Conservation (phyloP, 2,113 vertebrate genomes). For the Apeltes quadracus region DNA sequence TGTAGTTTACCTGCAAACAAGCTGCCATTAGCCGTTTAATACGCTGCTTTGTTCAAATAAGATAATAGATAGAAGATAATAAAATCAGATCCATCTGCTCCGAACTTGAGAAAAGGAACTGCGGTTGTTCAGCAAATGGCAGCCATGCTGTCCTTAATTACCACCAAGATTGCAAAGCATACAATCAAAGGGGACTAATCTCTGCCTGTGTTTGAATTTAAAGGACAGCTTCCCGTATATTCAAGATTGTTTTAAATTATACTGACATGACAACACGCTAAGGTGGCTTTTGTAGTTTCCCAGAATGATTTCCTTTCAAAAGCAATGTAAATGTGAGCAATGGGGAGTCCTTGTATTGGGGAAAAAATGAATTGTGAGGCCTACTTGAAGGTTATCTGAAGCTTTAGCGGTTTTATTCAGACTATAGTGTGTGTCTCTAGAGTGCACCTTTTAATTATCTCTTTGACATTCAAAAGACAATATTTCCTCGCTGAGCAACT, state of each 20-base stretch:
- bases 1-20: slow-evolving; percentile 51
- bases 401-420: background rate
- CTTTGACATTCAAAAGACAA: background rate
- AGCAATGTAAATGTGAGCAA: background rate
- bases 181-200: background rate
- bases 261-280: background rate
- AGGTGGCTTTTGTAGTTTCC: background rate
- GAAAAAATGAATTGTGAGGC: background rate
- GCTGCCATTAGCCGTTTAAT: slow-evolving; percentile 50
- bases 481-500: background rate
- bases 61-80: too few species aligned
- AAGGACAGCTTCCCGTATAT: background rate
- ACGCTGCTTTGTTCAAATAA: slow-evolving; percentile 1
- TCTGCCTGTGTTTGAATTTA: background rate
- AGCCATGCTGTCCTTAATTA: background rate
- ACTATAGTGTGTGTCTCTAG: background rate
- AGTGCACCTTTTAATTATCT: background rate
- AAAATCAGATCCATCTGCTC: background rate
- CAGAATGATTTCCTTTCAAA: background rate
- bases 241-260: background rate
- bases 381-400: background rate
- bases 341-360: background rate
- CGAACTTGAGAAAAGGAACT: background rate
- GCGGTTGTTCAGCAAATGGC: background rate
- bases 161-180: background rate